Evolutionary conservation across 2,113 vertebrate genomes (phyloP), one percentile per base, ranked within the genome.

Genomic region (Oryzias curvinotus): DNA sequence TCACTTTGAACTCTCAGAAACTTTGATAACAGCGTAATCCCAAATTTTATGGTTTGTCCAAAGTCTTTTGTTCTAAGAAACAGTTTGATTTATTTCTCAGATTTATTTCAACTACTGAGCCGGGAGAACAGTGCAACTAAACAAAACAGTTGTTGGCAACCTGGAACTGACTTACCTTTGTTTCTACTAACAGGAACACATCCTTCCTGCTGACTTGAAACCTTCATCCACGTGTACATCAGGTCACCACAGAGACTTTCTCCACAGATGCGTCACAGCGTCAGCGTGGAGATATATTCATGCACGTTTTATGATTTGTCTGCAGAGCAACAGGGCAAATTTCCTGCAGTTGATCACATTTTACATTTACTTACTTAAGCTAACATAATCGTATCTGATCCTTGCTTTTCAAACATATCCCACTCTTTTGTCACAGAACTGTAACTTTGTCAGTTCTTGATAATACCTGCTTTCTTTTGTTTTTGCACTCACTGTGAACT

Each of bases 201-300:
- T 45, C 62, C 73, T 87, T 90, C 87, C 88, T 88, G 89, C 85
- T 75, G 68, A 71, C 19, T 21, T 21, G 21, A 44, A 66, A 21
- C 30, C 45, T 62, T 45, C 16, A 19, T 74, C 78, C 62, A 72
- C 58, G 45, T 66, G 19, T 63, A 53, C 53, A 44, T 72, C 57
- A 58, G 82, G 74, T 78, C 68, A 66, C 14, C 1, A 10, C 5
- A 2, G 54, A 65, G 25, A 42, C 49, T 58, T 80, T 75, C 21
- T 46, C 49, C 60, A 59, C 30, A 18, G 6, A 66, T 57, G 5
- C 44, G 47, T 19, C 48, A 45, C 3, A 17, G 53, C 47, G 56
- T 57, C 58, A 49, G 19, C 47, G 55, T 42, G 2, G 42, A 4
- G 48, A 42, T 23, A 19, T 16, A 46, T 43, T 47, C 57, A 48